These are phyloP conservation scores for Cisticola juncidis DNA, from an alignment of 2,113 vertebrate species.

Conservation along the genomic window DNA sequence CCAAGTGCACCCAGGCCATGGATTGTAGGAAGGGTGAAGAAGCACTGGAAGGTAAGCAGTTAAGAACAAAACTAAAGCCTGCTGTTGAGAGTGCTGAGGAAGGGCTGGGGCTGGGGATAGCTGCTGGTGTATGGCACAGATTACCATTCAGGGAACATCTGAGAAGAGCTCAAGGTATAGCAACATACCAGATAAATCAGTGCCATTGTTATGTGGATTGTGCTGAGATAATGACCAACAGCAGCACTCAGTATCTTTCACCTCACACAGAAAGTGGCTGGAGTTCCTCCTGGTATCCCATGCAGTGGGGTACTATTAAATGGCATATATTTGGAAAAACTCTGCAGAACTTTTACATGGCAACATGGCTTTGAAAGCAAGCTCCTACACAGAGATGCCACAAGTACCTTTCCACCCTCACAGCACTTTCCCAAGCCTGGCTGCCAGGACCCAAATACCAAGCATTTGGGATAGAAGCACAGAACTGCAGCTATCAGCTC, in stretches of 20 bases:
- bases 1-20: not conserved
- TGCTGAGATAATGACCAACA: not conserved
- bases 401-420: not conserved
- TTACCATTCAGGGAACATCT: not conserved
- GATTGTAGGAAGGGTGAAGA: not conserved
- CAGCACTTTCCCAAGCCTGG: not conserved
- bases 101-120: not conserved
- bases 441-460: slow-evolving; percentile 6
- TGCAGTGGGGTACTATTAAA: not conserved
- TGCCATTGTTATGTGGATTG: not conserved
- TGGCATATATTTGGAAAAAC: not conserved
- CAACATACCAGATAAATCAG: not conserved
- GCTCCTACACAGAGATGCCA: not conserved
- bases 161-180: not conserved
- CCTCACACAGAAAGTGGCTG: not conserved
- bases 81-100: not conserved
- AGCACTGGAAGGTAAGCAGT: not conserved
- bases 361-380: not conserved
- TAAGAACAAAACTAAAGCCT: not conserved
- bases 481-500: not conserved
- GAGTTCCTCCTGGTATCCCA: not conserved
- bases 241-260: not conserved
- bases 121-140: not conserved
- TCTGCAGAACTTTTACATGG: not conserved
- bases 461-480: not conserved